phyloP scores from a whole-genome alignment of 1,140 invertebrate genomes.

The Chironomus striatipennis region DNA sequence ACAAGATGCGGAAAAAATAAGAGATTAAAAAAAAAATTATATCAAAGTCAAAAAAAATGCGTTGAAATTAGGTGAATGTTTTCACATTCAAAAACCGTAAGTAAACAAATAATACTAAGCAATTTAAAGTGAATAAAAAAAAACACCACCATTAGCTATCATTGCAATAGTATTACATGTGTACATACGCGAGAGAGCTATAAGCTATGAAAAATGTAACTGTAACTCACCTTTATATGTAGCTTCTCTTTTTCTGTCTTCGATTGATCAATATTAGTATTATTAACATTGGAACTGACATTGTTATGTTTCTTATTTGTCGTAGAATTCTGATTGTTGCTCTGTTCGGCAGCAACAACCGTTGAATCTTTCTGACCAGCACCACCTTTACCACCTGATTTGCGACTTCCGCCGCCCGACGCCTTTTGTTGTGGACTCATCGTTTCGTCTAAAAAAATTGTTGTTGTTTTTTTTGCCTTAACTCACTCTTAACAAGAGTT shows the following conservation, averaged over 20 bases:
- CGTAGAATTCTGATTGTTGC: background rate
- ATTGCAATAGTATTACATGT: background rate
- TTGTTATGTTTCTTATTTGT: constrained; percentile 18
- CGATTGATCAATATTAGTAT: constrained; percentile 36
- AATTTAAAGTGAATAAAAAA: constrained; percentile 18
- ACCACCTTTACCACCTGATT: background rate
- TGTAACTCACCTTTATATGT: constrained; percentile 33
- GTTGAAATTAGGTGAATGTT: background rate
- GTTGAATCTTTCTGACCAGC: background rate
- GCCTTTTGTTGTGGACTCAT: constrained; percentile 17
- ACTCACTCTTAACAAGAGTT: background rate
- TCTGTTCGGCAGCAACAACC: background rate
- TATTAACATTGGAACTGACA: constrained; percentile 24
- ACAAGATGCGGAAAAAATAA: background rate
- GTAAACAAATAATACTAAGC: background rate
- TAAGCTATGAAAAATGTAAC: background rate
- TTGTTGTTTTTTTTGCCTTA: no score
- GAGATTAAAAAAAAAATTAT: background rate
- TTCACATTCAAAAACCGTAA: background rate
- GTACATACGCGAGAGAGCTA: background rate
- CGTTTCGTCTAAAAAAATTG: background rate
- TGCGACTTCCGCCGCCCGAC: background rate
- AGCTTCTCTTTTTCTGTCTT: constrained; percentile 41
- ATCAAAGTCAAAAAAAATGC: background rate
- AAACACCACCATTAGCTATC: background rate